These are phyloP conservation scores for Semicossyphus pulcher DNA, from an alignment of 2,113 vertebrate species.

Conservation along the genomic window DNA sequence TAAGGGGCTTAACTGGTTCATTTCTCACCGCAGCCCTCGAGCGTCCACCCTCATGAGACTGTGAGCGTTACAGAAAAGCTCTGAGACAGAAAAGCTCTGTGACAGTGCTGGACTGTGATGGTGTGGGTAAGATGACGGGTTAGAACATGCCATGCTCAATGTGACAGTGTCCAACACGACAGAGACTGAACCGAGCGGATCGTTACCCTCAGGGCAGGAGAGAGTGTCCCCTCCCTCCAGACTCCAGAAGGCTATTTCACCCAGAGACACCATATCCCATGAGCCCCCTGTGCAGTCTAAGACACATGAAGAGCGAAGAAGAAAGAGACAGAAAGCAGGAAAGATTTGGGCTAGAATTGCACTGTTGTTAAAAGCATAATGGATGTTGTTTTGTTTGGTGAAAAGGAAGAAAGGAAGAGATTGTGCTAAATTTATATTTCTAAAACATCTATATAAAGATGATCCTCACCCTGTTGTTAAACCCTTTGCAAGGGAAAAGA, in stretches of 20 bases:
- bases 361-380: background rate
- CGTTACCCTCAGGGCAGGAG: conserved; percentile 78
- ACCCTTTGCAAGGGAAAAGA: too few relatives aligned
- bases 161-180: conserved; percentile 49
- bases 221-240: conserved; percentile 82
- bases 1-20: conserved; percentile 73
- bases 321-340: conserved; percentile 32
- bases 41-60: conserved; percentile 47
- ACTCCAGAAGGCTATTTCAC: conserved; percentile 87
- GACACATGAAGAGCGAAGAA: conserved; percentile 66
- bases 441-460: too few relatives aligned
- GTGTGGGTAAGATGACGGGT: conserved; percentile 57
- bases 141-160: conserved; percentile 68
- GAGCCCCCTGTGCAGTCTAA: conserved; percentile 80
- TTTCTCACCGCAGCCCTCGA: conserved; percentile 26
- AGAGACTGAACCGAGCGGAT: conserved; percentile 55
- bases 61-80: conserved; percentile 12
- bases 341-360: conserved; percentile 3
- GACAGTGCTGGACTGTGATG: conserved; percentile 26
- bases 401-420: too few relatives aligned
- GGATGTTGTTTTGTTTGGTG: background rate
- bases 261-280: conserved; percentile 82
- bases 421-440: too few relatives aligned
- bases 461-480: too few relatives aligned
- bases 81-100: conserved; percentile 7